These are phyloP conservation scores for Boulengerochromis microlepis DNA, from an alignment of 2,113 vertebrate genomes.

Conservation along the genomic window DNA sequence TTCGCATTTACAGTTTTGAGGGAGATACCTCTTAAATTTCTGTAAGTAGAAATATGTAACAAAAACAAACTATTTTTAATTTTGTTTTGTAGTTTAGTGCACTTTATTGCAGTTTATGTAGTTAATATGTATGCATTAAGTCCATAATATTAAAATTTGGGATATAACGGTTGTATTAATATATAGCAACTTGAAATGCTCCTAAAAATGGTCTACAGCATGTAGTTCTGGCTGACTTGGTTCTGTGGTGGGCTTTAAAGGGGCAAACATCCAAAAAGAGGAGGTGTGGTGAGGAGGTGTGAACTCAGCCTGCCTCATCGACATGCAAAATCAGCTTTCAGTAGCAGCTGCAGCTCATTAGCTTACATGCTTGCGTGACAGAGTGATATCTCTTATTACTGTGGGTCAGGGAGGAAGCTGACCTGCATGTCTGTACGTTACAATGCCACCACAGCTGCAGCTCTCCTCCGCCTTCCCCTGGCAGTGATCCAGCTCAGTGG, in stretches of 20 bases:
- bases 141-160: accelerated
- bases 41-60: neutral
- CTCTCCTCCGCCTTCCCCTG: neutral
- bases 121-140: neutral
- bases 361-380: neutral
- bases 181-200: neutral
- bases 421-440: neutral
- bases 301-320: accelerated
- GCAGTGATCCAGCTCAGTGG: constrained; percentile 5
- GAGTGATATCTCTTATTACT: neutral
- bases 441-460: neutral
- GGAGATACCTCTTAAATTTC: neutral
- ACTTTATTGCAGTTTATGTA: neutral
- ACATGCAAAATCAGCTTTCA: neutral
- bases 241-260: accelerated
- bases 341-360: neutral
- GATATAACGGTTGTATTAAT: neutral
- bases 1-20: accelerated
- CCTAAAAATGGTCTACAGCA: neutral
- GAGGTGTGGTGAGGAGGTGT: neutral
- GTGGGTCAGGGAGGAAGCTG: neutral
- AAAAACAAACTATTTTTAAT: neutral
- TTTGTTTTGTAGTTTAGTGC: neutral
- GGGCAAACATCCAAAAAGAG: accelerated
- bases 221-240: neutral